phyloP scores from a whole-genome alignment of 2,113 vertebrate species.

The Nycticebus coucang region DNA sequence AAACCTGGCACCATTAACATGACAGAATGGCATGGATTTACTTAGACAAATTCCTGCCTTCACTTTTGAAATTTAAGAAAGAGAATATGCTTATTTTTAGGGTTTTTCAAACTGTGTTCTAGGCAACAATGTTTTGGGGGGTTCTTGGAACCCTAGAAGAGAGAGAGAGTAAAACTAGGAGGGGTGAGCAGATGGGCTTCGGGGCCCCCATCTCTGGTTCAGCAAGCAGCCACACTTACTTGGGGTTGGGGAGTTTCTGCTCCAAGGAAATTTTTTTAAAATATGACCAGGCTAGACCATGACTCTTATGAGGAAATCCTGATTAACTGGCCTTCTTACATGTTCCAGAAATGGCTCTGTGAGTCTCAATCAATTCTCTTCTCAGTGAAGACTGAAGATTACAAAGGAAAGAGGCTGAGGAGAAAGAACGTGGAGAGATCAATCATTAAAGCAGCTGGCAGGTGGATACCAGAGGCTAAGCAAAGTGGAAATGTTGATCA shows the following conservation, averaged over 20 bases:
- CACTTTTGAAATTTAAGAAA: slow-evolving; percentile 18
- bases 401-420: neutral
- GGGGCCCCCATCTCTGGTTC: neutral
- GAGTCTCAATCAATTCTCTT: neutral
- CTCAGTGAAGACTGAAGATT: neutral
- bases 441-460: neutral
- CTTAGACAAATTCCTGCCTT: neutral
- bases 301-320: neutral
- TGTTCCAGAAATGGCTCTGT: neutral
- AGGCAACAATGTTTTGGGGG: neutral
- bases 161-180: neutral
- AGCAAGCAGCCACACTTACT: neutral
- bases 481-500: no score
- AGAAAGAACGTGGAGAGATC: neutral
- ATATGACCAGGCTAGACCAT: neutral
- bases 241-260: neutral
- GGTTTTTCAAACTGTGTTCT: neutral
- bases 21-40: neutral
- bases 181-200: neutral
- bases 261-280: neutral
- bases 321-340: neutral
- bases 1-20: neutral
- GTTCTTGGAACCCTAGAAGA: neutral
- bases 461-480: no score
- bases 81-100: neutral